A percentile compares a stretch with the other conserved stretches of the same genome.
phyloP scores from a whole-genome alignment of 2,797 vertebrate genomes.

The Champsocephalus esox region DNA sequence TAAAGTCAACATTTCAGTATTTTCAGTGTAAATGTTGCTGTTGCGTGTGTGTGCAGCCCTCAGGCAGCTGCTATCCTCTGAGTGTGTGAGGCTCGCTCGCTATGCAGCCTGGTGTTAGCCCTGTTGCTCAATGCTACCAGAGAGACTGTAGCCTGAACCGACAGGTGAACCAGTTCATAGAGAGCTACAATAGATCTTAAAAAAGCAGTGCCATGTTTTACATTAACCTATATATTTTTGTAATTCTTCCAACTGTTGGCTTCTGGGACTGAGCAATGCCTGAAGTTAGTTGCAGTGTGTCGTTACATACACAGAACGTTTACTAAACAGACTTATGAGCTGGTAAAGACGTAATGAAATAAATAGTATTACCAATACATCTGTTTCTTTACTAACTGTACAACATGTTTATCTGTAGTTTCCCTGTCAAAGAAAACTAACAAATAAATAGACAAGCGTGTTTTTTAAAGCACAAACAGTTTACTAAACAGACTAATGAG shows the following conservation, averaged over 20 bases:
- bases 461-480: neutral
- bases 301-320: constrained; percentile 14
- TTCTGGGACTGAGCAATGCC: neutral
- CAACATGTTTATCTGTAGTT: too few species aligned
- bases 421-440: too few species aligned
- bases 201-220: constrained; percentile 15
- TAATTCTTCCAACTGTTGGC: neutral
- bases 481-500: constrained; percentile 11
- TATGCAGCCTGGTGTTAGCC: neutral
- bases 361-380: too few species aligned
- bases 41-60: constrained; percentile 10
- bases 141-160: constrained; percentile 40
- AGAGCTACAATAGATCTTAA: constrained; percentile 3
- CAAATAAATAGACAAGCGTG: too few species aligned
- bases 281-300: neutral
- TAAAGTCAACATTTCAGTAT: too few species aligned
- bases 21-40: neutral
- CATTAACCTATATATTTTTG: too few species aligned
- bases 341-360: neutral
- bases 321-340: constrained; percentile 1
- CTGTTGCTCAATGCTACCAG: constrained; percentile 59
- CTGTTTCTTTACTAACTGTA: too few species aligned
- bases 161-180: constrained; percentile 34
- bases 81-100: constrained; percentile 15
- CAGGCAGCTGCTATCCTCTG: neutral